Conservation (phyloP, 2,888 invertebrate genomes). For the Desoria tigrina region DNA sequence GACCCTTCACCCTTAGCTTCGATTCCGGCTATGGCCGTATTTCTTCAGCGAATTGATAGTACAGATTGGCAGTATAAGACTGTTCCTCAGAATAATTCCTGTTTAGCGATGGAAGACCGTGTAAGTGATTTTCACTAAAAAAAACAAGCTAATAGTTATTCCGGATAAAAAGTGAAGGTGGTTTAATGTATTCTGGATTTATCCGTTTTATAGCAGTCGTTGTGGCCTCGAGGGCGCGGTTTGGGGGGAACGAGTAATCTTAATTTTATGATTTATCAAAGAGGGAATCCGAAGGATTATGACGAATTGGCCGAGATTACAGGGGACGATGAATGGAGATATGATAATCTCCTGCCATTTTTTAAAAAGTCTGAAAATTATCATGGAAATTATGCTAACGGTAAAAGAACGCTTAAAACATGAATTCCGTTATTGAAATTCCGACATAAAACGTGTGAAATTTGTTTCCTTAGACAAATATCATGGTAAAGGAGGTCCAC, state of each 20-base stretch:
- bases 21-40: constrained; percentile 41
- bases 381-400: constrained; percentile 41
- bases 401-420: constrained; percentile 2
- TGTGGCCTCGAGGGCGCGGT: constrained; percentile 39
- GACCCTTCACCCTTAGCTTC: constrained; percentile 34
- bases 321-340: constrained; percentile 42
- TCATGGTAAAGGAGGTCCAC: constrained; percentile 34
- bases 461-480: constrained; percentile 21
- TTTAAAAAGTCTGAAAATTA: constrained; percentile 47
- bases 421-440: background rate
- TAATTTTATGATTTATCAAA: constrained; percentile 45
- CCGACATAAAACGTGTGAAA: background rate
- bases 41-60: constrained; percentile 34
- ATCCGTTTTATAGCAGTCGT: constrained; percentile 13
- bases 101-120: constrained; percentile 37
- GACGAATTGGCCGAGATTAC: constrained; percentile 35
- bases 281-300: constrained; percentile 40
- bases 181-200: background rate
- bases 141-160: background rate
- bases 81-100: constrained; percentile 40
- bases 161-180: background rate
- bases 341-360: constrained; percentile 37
- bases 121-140: constrained; percentile 17
- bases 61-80: constrained; percentile 47
- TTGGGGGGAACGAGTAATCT: constrained; percentile 43